A percentile compares a stretch with the other conserved stretches of the same genome.
phyloP scores from a whole-genome alignment of 2,888 invertebrate genomes.

The Maniola hyperantus region DNA sequence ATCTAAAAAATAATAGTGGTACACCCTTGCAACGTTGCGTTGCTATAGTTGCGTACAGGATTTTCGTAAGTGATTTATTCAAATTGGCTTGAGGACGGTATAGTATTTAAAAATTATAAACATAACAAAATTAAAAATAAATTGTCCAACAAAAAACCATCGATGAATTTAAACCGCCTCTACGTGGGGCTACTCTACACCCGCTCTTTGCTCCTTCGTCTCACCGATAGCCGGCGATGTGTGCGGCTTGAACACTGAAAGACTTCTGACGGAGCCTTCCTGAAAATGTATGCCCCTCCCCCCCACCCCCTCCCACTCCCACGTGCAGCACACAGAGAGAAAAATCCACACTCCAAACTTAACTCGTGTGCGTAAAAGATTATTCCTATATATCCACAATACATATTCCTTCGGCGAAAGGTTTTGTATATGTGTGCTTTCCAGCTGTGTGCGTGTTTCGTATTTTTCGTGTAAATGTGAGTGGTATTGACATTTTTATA shows the following conservation, averaged over 20 bases:
- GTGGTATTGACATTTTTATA: conserved; percentile 81
- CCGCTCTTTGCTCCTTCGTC: conserved; percentile 78
- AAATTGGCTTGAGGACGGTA: too few relatives aligned
- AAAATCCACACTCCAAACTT: conserved; percentile 56
- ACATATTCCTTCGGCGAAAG: conserved; percentile 30
- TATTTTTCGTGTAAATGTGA: conserved; percentile 53
- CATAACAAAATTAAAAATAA: too few relatives aligned
- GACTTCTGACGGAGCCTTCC: conserved; percentile 79
- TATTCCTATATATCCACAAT: conserved; percentile 64
- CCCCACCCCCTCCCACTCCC: conserved; percentile 48
- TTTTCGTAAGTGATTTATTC: too few relatives aligned
- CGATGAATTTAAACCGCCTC: conserved; percentile 28
- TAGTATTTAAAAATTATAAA: too few relatives aligned
- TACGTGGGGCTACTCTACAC: conserved; percentile 50
- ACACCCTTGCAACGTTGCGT: too few relatives aligned
- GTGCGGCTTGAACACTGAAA: conserved; percentile 80
- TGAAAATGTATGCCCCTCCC: conserved; percentile 76
- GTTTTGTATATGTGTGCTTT: conserved; percentile 48
- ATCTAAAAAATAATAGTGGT: too few relatives aligned
- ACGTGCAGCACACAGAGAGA: conserved; percentile 48
- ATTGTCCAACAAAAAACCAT: not conserved
- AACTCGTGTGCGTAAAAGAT: conserved; percentile 59
- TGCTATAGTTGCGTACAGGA: too few relatives aligned
- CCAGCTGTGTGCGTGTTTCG: conserved; percentile 51
- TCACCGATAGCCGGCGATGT: conserved; percentile 79